phyloP scores from a whole-genome alignment of 2,113 vertebrate genomes.

The Cyprinodon brontotheroides region DNA sequence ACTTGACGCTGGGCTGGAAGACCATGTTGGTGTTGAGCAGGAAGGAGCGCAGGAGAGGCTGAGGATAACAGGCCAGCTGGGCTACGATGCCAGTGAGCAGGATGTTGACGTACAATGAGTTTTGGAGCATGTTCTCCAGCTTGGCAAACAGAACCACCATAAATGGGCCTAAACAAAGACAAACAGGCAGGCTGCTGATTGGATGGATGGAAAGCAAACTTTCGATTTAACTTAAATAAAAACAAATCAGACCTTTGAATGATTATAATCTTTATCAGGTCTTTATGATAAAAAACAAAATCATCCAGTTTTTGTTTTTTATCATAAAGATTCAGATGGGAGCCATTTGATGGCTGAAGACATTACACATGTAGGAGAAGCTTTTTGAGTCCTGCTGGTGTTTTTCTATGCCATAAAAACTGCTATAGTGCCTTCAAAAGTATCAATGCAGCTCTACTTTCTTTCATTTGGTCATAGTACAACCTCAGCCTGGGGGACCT shows the following conservation, averaged over 20 bases:
- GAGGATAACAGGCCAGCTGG: conserved; percentile 94
- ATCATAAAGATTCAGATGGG: no score
- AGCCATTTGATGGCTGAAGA: no score
- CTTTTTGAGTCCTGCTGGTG: no score
- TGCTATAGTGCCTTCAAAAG: no score
- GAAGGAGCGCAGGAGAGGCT: conserved; percentile 96
- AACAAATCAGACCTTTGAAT: neutral
- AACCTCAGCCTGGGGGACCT: no score
- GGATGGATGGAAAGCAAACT: neutral
- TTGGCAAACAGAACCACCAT: conserved; percentile 90
- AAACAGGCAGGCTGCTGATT: neutral
- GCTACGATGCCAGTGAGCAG: conserved; percentile 94
- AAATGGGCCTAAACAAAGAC: conserved; percentile 86
- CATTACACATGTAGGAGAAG: no score
- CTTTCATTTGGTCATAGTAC: no score
- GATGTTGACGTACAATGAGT: conserved; percentile 97
- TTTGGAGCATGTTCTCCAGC: conserved; percentile 97
- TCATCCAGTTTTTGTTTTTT: neutral
- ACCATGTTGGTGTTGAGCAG: conserved; percentile 99
- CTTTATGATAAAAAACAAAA: no score
- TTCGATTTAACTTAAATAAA: neutral
- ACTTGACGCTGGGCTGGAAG: conserved; percentile 98
- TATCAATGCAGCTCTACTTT: no score
- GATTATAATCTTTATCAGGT: neutral
- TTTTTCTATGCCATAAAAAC: no score